Percentiles rank a stretch among this genome's conserved stretches.
phyloP scores from a whole-genome alignment of 2,888 invertebrate genomes.

The Drosophila differens region DNA sequence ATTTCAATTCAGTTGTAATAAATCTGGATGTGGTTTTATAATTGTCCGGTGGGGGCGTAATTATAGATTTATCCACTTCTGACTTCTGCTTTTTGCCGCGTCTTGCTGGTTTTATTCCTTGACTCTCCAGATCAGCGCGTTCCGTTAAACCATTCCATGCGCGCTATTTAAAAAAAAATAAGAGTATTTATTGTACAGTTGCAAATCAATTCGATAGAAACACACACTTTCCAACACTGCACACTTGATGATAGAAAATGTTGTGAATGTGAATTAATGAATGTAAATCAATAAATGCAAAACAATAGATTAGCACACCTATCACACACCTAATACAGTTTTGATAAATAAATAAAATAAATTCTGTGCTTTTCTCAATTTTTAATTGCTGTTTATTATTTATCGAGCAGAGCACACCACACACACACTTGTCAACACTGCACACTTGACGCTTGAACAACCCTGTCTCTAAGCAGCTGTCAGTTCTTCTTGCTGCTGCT shows the following conservation, averaged over 20 bases:
- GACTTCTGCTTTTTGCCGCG: slow-evolving; percentile 69
- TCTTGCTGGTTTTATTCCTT: slow-evolving; percentile 81
- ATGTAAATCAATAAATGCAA: too few species aligned
- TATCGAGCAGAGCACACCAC: not conserved
- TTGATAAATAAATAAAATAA: too few species aligned
- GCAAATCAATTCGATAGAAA: not conserved
- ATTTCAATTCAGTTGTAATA: slow-evolving; percentile 87
- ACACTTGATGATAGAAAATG: not conserved
- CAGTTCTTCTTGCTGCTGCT: slow-evolving; percentile 28
- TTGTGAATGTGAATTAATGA: not conserved
- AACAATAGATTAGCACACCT: not conserved
- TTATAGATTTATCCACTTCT: slow-evolving; percentile 18
- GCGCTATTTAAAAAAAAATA: slow-evolving; percentile 84
- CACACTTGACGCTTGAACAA: not conserved
- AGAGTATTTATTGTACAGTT: slow-evolving; percentile 11
- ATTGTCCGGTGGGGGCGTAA: slow-evolving; percentile 52
- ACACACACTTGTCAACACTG: slow-evolving; percentile 21
- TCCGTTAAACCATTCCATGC: slow-evolving; percentile 88
- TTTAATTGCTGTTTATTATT: not conserved
- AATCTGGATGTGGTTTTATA: slow-evolving; percentile 88
- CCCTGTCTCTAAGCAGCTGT: slow-evolving; percentile 21
- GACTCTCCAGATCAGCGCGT: slow-evolving; percentile 86
- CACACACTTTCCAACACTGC: slow-evolving; percentile 1
- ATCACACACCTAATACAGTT: not conserved
- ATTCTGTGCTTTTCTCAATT: not conserved